phyloP scores from a whole-genome alignment of 1,140 invertebrate species.

The Cotesia chilonis region DNA sequence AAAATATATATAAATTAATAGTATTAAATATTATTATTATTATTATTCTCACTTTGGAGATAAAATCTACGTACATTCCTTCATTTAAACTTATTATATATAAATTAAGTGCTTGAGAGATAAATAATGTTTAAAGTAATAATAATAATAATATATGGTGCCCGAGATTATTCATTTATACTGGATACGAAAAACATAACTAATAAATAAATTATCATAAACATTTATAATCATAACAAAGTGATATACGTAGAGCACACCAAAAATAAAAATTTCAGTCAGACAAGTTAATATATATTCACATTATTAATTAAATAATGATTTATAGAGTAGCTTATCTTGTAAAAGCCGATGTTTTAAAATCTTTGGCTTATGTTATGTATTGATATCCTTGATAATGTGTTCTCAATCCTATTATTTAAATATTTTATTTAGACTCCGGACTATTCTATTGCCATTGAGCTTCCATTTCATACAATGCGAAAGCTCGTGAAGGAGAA shows the following conservation, averaged over 20 bases:
- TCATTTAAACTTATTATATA: constrained; percentile 48
- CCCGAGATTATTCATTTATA: constrained; percentile 51
- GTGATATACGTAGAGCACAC: not conserved
- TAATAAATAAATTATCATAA: constrained; percentile 22
- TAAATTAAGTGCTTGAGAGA: constrained; percentile 26
- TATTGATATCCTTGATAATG: constrained; percentile 17
- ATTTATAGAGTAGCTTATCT: too few species aligned
- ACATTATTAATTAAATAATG: too few species aligned
- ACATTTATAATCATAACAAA: constrained; percentile 11
- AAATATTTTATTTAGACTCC: not conserved
- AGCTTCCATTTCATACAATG: constrained; percentile 27
- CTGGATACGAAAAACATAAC: constrained; percentile 40
- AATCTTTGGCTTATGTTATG: too few species aligned
- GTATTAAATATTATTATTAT: constrained; percentile 40
- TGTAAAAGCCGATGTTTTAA: too few species aligned
- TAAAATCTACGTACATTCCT: constrained; percentile 41
- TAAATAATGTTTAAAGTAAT: constrained; percentile 40
- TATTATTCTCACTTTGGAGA: constrained; percentile 42
- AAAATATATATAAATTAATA: constrained; percentile 46
- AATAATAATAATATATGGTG: constrained; percentile 34
- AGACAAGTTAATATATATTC: too few species aligned
- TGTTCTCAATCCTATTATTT: constrained; percentile 11
- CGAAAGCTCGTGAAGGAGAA: constrained; percentile 15
- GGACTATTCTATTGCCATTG: constrained; percentile 18
- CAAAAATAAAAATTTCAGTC: too few species aligned